phyloP scores from a whole-genome alignment of 2,113 vertebrate genomes.

The Propithecus coquereli region DNA sequence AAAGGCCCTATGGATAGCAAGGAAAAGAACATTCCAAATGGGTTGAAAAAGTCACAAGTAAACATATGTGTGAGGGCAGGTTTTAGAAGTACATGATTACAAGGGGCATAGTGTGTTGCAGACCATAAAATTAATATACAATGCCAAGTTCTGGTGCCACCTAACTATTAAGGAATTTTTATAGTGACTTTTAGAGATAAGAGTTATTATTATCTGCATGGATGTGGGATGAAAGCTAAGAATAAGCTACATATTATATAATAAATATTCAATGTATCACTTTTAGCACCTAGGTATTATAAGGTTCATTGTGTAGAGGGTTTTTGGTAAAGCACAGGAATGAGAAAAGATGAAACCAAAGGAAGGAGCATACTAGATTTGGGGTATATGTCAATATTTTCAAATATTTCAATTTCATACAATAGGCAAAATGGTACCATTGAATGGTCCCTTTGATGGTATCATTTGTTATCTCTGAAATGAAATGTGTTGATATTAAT shows the following conservation, averaged over 20 bases:
- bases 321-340: neutral
- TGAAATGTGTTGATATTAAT: neutral
- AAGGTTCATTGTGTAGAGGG: neutral
- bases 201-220: neutral
- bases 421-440: neutral
- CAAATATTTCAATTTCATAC: neutral
- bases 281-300: neutral
- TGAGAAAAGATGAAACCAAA: neutral
- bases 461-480: neutral
- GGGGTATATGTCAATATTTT: neutral
- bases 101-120: neutral
- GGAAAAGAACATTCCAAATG: neutral
- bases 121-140: neutral
- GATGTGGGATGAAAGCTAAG: neutral
- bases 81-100: neutral
- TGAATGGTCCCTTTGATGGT: neutral
- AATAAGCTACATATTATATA: neutral
- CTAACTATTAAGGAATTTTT: neutral
- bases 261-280: neutral
- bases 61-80: rapidly evolving
- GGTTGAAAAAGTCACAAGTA: neutral
- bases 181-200: neutral
- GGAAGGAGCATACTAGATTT: neutral
- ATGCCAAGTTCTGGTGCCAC: neutral
- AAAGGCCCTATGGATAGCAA: neutral